These are phyloP conservation scores for Oopsacas minuta DNA, from an alignment of 37 sponge, comb jelly and placozoan species.

Conservation along the genomic window DNA sequence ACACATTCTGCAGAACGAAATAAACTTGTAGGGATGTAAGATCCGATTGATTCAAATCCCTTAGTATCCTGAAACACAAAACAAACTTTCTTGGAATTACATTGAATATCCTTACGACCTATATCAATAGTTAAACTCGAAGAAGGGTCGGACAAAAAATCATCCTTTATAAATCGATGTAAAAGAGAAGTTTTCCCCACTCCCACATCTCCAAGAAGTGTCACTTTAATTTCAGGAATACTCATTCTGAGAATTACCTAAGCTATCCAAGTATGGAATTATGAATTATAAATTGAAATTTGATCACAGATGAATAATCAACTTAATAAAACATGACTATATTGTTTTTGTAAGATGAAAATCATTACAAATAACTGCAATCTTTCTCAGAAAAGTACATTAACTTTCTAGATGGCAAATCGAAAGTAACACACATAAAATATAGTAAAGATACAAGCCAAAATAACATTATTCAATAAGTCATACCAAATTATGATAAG, in stretches of 20 bases:
- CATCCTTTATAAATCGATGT: background rate
- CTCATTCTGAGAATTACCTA: background rate
- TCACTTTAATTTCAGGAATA: background rate
- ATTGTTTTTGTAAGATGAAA: too few species aligned
- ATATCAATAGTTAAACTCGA: background rate
- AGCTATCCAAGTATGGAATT: too few species aligned
- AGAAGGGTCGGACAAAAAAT: background rate
- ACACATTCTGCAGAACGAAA: background rate
- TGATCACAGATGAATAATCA: too few species aligned
- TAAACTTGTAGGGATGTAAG: background rate
- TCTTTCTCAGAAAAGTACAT: too few species aligned
- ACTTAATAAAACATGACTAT: too few species aligned
- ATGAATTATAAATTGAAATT: too few species aligned
- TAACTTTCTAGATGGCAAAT: too few species aligned
- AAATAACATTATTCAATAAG: too few species aligned
- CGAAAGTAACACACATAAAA: too few species aligned
- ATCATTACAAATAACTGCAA: too few species aligned
- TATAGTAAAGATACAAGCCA: too few species aligned
- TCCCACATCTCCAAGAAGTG: background rate
- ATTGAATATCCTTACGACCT: background rate
- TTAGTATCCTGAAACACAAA: background rate
- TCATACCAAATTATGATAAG: too few species aligned
- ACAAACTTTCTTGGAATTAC: background rate
- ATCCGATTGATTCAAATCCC: background rate
- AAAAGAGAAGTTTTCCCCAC: constrained; percentile 16